phyloP scores from a whole-genome alignment of 2,888 invertebrate species.

The Nomada goodeniana region DNA sequence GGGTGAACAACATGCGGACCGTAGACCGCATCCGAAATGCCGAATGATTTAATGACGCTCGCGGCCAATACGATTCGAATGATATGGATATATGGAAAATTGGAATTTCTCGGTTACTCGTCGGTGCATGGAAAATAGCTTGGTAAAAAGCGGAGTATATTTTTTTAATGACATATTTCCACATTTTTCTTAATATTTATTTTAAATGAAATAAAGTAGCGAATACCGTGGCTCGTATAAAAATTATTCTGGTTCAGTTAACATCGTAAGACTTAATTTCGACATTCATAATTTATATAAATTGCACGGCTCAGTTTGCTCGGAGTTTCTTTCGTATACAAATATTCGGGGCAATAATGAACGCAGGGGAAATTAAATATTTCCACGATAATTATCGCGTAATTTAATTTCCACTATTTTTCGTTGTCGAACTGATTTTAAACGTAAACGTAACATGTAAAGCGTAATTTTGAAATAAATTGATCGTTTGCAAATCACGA shows the following conservation, averaged over 20 bases:
- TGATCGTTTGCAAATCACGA: conserved; percentile 27
- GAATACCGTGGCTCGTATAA: too few species aligned
- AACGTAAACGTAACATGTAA: not conserved
- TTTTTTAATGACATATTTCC: not conserved
- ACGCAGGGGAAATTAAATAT: too few species aligned
- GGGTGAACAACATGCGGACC: not conserved
- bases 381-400: too few species aligned
- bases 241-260: too few species aligned
- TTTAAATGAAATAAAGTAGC: too few species aligned
- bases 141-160: not conserved
- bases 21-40: not conserved
- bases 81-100: not conserved
- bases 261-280: too few species aligned
- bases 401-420: not conserved
- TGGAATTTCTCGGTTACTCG: not conserved
- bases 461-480: conserved; percentile 8
- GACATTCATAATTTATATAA: too few species aligned
- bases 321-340: too few species aligned
- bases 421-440: not conserved
- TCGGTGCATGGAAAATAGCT: not conserved
- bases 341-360: too few species aligned
- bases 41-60: not conserved
- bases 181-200: not conserved
- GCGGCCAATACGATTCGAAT: not conserved
- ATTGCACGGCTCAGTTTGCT: too few species aligned